Evolutionary conservation across 2,113 vertebrate species (phyloP).

Genomic region (Cochlearius cochlearius): DNA sequence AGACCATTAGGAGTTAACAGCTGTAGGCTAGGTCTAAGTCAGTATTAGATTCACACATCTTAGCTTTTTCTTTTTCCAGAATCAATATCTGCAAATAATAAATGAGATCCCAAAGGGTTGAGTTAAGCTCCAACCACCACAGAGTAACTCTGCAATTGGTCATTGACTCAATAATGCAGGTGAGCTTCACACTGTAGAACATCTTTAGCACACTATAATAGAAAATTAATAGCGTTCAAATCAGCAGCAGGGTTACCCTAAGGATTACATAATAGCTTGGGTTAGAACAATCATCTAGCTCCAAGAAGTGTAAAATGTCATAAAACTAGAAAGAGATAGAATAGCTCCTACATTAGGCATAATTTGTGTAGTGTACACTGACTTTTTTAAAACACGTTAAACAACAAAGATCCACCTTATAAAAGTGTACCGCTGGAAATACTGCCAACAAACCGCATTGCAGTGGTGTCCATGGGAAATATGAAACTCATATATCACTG

Average conservation of each 20-base stretch:
- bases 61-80: slow-evolving; percentile 82
- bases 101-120: slow-evolving; percentile 94
- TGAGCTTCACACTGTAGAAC: slow-evolving; percentile 85
- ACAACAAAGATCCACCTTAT: slow-evolving; percentile 35
- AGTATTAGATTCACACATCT: slow-evolving; percentile 83
- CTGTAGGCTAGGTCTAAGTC: slow-evolving; percentile 83
- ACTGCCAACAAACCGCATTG: slow-evolving; percentile 49
- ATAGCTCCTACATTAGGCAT: slow-evolving; percentile 27
- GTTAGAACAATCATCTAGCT: slow-evolving; percentile 85
- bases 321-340: slow-evolving; percentile 60
- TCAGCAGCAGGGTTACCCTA: slow-evolving; percentile 87
- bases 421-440: slow-evolving; percentile 26
- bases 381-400: slow-evolving; percentile 22
- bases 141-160: slow-evolving; percentile 87
- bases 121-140: slow-evolving; percentile 84
- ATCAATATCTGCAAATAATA: slow-evolving; percentile 99
- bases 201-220: slow-evolving; percentile 93
- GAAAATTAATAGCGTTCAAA: slow-evolving; percentile 97
- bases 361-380: slow-evolving; percentile 56
- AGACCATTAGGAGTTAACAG: slow-evolving; percentile 82
- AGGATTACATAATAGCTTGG: slow-evolving; percentile 89
- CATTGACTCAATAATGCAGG: slow-evolving; percentile 92
- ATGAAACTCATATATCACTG: slow-evolving; percentile 31
- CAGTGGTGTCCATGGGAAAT: slow-evolving; percentile 15
- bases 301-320: slow-evolving; percentile 81